These are phyloP conservation scores for Incurvaria masculella DNA, from an alignment of 2,888 invertebrate species.

Conservation along the genomic window DNA sequence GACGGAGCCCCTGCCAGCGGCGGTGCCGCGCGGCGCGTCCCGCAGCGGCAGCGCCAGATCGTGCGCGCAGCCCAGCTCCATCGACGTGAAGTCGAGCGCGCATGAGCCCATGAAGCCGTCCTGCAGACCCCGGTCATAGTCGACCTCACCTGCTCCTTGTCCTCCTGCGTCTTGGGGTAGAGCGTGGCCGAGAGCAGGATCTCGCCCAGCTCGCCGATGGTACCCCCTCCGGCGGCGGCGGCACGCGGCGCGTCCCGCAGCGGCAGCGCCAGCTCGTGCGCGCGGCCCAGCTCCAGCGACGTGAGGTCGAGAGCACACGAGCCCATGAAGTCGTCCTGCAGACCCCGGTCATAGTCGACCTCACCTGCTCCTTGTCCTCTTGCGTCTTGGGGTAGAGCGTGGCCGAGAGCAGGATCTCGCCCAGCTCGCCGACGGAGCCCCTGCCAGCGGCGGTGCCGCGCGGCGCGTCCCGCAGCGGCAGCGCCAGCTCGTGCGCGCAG, in stretches of 20 bases:
- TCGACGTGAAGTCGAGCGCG: slow-evolving; percentile 74
- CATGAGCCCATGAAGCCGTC: slow-evolving; percentile 98
- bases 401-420: slow-evolving; percentile 78
- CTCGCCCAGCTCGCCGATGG: too few species aligned
- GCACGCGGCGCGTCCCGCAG: slow-evolving; percentile 75
- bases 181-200: slow-evolving; percentile 78
- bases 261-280: slow-evolving; percentile 74
- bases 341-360: slow-evolving; percentile 97
- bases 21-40: slow-evolving; percentile 67
- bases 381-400: slow-evolving; percentile 91
- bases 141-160: slow-evolving; percentile 96
- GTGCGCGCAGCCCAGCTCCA: slow-evolving; percentile 73
- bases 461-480: slow-evolving; percentile 76
- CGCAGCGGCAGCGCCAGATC: slow-evolving; percentile 78
- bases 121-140: slow-evolving; percentile 95
- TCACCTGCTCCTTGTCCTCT: slow-evolving; percentile 95
- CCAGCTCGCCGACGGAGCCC: too few species aligned
- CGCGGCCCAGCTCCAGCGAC: slow-evolving; percentile 71
- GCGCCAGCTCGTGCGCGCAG: slow-evolving; percentile 69
- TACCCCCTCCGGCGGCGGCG: slow-evolving; percentile 66
- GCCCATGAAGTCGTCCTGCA: slow-evolving; percentile 98
- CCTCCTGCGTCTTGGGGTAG: slow-evolving; percentile 91
- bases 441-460: slow-evolving; percentile 57
- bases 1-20: slow-evolving; percentile 56
- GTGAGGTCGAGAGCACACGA: slow-evolving; percentile 82